These are phyloP conservation scores for Melospiza melodia DNA, from an alignment of 2,113 vertebrate species.

Conservation along the genomic window DNA sequence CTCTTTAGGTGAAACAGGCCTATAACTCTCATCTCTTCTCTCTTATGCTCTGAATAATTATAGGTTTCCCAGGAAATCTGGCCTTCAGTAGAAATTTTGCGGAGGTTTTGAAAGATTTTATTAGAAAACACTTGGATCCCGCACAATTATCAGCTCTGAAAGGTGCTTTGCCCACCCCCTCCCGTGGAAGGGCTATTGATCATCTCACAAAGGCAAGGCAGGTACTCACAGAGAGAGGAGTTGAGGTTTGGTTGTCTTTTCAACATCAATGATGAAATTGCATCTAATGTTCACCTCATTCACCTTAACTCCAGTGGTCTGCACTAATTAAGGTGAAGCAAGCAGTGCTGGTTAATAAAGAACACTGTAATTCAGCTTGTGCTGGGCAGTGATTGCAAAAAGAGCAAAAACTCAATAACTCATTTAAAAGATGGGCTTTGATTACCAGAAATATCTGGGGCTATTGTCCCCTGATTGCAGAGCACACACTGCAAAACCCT, in stretches of 20 bases:
- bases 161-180: constrained; percentile 62
- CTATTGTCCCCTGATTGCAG: constrained; percentile 35
- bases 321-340: constrained; percentile 59
- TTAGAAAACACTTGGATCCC: constrained; percentile 64
- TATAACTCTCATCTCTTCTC: constrained; percentile 1
- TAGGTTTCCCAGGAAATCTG: constrained; percentile 64
- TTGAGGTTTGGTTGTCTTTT: constrained; percentile 44
- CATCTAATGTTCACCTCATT: constrained; percentile 63
- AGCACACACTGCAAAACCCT: neutral
- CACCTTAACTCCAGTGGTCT: constrained; percentile 49
- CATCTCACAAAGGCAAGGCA: constrained; percentile 51
- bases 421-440: constrained; percentile 50
- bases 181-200: constrained; percentile 70
- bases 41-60: constrained; percentile 70
- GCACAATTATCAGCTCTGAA: constrained; percentile 72
- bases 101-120: constrained; percentile 73
- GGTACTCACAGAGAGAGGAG: constrained; percentile 1
- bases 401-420: constrained; percentile 39
- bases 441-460: constrained; percentile 42
- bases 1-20: constrained; percentile 50
- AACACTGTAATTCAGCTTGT: constrained; percentile 33
- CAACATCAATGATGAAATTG: constrained; percentile 48
- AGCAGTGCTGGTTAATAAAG: constrained; percentile 10
- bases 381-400: constrained; percentile 26
- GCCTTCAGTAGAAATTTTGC: constrained; percentile 55